Percentiles rank a stretch among this genome's conserved stretches.
These are phyloP conservation scores for Temnothorax longispinosus DNA, from an alignment of 1,140 invertebrate genomes.

Conservation along the genomic window DNA sequence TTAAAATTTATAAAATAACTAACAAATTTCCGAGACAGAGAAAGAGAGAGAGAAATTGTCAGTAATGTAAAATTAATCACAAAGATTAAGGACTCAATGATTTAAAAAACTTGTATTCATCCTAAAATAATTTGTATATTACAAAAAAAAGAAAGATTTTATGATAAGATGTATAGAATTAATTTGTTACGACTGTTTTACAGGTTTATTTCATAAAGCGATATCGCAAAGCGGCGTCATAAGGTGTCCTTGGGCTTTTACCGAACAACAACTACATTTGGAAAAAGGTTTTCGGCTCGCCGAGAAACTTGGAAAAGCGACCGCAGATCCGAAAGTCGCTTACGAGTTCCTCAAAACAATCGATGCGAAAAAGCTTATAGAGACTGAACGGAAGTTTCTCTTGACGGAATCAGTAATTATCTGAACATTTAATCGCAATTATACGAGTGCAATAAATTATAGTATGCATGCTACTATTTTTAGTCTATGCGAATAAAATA, in stretches of 20 bases:
- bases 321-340: constrained; percentile 79
- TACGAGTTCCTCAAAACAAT: too few species aligned
- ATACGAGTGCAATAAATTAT: too few species aligned
- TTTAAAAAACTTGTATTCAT: neutral
- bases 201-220: constrained; percentile 87
- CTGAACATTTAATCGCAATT: too few species aligned
- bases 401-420: neutral
- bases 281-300: too few species aligned
- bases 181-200: constrained; percentile 50
- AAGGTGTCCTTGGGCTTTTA: constrained; percentile 80
- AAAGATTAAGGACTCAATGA: neutral
- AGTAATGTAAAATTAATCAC: neutral
- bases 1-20: too few species aligned
- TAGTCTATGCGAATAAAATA: too few species aligned
- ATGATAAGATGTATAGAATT: too few species aligned
- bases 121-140: neutral
- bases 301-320: too few species aligned
- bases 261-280: too few species aligned
- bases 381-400: neutral
- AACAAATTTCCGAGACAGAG: too few species aligned
- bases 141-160: neutral
- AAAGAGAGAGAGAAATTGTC: too few species aligned
- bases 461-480: too few species aligned
- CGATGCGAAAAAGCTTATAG: constrained; percentile 64
- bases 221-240: constrained; percentile 87